Evolutionary conservation across 2,113 vertebrate genomes (phyloP), one percentile per base, ranked within the genome.

Genomic region (Balaenoptera acutorostrata): DNA sequence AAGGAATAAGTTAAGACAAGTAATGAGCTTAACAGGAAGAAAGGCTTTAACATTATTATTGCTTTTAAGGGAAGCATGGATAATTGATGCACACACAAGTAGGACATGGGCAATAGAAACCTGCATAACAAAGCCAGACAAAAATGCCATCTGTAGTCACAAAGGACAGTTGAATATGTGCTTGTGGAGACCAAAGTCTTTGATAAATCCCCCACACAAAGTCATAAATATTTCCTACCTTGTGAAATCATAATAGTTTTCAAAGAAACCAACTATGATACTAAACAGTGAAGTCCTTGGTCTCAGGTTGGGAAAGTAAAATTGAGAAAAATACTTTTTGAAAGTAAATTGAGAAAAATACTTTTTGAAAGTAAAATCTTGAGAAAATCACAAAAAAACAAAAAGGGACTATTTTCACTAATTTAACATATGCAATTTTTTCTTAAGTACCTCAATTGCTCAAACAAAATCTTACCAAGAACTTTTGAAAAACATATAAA

Each of bases 221-320:
- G 89, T 39, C 59, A 83, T 46, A 52, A 72, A 41, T 85, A 25
- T 41, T 92, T 94, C 97, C 95, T 78, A 49, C 78, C 69, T 94
- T 41, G 1, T 81, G 49, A 75, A 63, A 96, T 86, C 81, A 82
- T 55, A 90, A 29, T 89, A 85, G 68, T 92, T 92, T 64, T 46
- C 46, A 92, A 83, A 91, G 64, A 96, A 84, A 72, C 36, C 80
- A 95, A 33, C 0, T 0, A 49, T 18, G 78, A 63, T 82, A 41
- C 6, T 97, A 49, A 64, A 69, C 44, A 57, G 4, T 49, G 36
- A 98, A 31, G 39, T 94, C 63, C 77, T 8, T 2, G 55, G 25
- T 57, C 41, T 59, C 11, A 78, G 41, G 64, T 55, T 44, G n/a
- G 94, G 57, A 87, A 49, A 69, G 49, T 33, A 1, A 8, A 86